Evolutionary conservation across 2,888 invertebrate species (phyloP).

Genomic region (Dicyrtoma fusca): DNA sequence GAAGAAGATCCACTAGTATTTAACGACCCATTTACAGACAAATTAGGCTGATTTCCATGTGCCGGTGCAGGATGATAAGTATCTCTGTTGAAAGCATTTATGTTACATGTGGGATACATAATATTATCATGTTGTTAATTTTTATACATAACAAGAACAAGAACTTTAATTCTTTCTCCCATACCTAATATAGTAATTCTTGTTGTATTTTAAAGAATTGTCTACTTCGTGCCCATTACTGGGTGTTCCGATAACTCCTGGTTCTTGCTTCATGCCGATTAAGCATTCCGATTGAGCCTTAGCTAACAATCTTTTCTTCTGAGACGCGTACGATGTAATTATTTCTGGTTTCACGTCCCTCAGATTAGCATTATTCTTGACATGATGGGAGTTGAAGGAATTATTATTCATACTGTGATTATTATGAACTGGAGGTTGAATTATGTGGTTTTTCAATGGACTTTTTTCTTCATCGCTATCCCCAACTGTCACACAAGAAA

Average conservation of each 20-base stretch:
- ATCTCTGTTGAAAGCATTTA: conserved; percentile 38
- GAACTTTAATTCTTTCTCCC: neutral
- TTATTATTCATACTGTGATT: conserved; percentile 25
- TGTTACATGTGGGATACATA: neutral
- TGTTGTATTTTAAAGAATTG: conserved; percentile 31
- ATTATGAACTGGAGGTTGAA: conserved; percentile 1
- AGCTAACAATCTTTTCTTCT: conserved; percentile 85
- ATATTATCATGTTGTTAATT: no score
- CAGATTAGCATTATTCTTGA: conserved; percentile 30
- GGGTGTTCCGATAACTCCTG: conserved; percentile 28
- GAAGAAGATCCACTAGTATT: conserved; percentile 1
- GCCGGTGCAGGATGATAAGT: conserved; percentile 44
- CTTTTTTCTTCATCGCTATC: conserved; percentile 74
- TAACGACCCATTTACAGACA: neutral
- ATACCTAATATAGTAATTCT: conserved; percentile 28
- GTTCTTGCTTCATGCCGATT: conserved; percentile 56
- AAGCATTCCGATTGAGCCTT: conserved; percentile 78
- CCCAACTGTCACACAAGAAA: conserved; percentile 76
- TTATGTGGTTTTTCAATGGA: conserved; percentile 59
- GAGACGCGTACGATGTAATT: conserved; percentile 63
- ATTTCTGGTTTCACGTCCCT: conserved; percentile 55
- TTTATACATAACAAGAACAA: no score
- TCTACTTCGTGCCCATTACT: conserved; percentile 39
- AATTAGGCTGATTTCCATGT: conserved; percentile 31
- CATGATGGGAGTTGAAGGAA: conserved; percentile 12